phyloP scores from a whole-genome alignment of 2,113 vertebrate species.

The Acanthochromis polyacanthus region DNA sequence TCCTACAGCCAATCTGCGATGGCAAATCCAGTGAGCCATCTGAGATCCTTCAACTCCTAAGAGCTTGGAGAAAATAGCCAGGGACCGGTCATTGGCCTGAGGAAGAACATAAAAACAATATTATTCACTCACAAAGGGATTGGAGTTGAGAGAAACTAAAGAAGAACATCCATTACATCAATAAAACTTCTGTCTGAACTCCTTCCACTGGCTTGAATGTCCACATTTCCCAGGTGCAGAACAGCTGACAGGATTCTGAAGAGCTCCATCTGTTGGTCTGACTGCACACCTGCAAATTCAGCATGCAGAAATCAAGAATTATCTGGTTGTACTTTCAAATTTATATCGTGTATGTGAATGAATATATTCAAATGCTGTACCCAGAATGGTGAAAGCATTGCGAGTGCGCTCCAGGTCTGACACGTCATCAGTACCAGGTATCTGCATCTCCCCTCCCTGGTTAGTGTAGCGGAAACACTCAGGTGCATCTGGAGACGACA shows the following conservation, averaged over 20 bases:
- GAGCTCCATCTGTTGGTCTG: slow-evolving; percentile 86
- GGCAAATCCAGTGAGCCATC: slow-evolving; percentile 86
- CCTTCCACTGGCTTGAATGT: slow-evolving; percentile 77
- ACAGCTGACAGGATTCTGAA: slow-evolving; percentile 84
- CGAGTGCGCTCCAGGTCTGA: slow-evolving; percentile 79
- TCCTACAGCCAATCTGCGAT: slow-evolving; percentile 82
- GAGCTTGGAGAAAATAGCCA: slow-evolving; percentile 82
- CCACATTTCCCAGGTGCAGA: slow-evolving; percentile 85
- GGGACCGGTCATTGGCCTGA: slow-evolving; percentile 76
- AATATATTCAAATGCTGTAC: slow-evolving; percentile 52
- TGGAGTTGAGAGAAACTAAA: neutral
- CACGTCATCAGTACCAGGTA: slow-evolving; percentile 76
- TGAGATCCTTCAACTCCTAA: slow-evolving; percentile 82
- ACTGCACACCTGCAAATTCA: slow-evolving; percentile 79
- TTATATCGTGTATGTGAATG: neutral
- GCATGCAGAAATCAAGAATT: neutral
- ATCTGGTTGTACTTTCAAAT: neutral
- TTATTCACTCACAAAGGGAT: neutral
- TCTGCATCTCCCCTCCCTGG: slow-evolving; percentile 77
- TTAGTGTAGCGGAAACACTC: slow-evolving; percentile 83
- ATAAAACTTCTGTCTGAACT: slow-evolving; percentile 81
- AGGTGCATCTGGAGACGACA: slow-evolving; percentile 72
- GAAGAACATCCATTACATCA: slow-evolving; percentile 66
- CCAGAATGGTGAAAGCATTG: slow-evolving; percentile 82
- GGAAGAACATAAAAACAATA: neutral